A percentile compares a stretch with the other conserved stretches of the same genome.
These are phyloP conservation scores for Poeciliopsis infans DNA, from an alignment of 2,797 vertebrate genomes.

Conservation along the genomic window DNA sequence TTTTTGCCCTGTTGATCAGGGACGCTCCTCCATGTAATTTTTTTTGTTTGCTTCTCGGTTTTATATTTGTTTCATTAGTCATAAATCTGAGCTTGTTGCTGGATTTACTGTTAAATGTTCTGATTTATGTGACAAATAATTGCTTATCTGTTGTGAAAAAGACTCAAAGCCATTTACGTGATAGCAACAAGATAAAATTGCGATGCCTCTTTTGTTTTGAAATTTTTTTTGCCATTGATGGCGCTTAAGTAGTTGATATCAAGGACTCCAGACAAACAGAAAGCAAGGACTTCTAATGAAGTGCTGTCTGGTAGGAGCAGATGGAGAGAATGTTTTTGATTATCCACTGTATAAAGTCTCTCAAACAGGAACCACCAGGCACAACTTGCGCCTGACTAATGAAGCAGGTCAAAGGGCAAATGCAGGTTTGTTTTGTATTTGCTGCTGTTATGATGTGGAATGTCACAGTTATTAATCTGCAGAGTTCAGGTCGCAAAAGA, in stretches of 20 bases:
- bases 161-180: conserved; percentile 14
- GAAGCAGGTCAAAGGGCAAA: conserved; percentile 70
- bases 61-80: conserved; percentile 39
- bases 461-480: conserved; percentile 69
- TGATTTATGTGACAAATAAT: conserved; percentile 17
- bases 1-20: conserved; percentile 69
- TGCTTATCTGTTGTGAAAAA: conserved; percentile 18
- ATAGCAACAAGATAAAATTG: conserved; percentile 31
- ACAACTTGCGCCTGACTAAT: conserved; percentile 52
- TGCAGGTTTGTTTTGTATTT: conserved; percentile 61
- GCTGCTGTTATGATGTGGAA: conserved; percentile 61
- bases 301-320: conserved; percentile 54
- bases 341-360: conserved; percentile 64
- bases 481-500: conserved; percentile 51
- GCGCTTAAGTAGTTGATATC: conserved; percentile 56
- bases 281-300: conserved; percentile 62
- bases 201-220: conserved; percentile 34
- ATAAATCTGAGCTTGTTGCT: conserved; percentile 25
- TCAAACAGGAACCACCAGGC: conserved; percentile 63
- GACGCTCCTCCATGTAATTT: conserved; percentile 57
- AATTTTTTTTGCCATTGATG: conserved; percentile 42
- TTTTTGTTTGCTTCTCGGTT: conserved; percentile 53
- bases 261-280: conserved; percentile 54
- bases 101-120: conserved; percentile 43
- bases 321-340: conserved; percentile 71